Conservation (phyloP, 2,888 invertebrate genomes). For the Diarsia mendica region DNA sequence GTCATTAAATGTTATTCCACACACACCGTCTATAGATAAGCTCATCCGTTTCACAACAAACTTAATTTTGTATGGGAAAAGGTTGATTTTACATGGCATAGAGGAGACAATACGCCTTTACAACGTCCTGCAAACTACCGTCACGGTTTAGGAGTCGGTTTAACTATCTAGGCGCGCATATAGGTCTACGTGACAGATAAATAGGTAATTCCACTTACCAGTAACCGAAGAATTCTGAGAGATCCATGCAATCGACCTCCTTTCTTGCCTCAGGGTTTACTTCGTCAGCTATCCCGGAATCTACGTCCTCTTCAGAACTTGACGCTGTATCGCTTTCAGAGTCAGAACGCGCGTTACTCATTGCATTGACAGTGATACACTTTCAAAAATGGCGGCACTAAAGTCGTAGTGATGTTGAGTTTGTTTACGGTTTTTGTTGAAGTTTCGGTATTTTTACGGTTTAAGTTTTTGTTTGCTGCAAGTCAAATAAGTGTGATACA, state of each 20-base stretch:
- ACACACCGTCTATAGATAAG: not conserved
- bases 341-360: constrained; percentile 72
- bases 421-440: constrained; percentile 31
- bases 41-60: no score
- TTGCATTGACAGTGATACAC: constrained; percentile 63
- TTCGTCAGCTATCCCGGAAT: constrained; percentile 86
- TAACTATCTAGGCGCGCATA: no score
- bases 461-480: not conserved
- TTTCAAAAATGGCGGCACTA: constrained; percentile 27
- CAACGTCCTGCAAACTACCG: no score
- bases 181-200: no score
- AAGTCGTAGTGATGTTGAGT: constrained; percentile 18
- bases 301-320: constrained; percentile 85
- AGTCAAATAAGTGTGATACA: not conserved
- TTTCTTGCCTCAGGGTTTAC: constrained; percentile 62
- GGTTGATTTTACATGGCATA: no score
- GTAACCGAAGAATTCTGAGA: constrained; percentile 84
- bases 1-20: no score
- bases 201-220: constrained; percentile 76
- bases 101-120: no score
- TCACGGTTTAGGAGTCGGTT: no score
- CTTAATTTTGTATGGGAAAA: no score
- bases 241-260: constrained; percentile 85
- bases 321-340: constrained; percentile 76
- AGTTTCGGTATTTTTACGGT: not conserved